Percentiles rank a stretch among this genome's conserved stretches.
Evolutionary conservation across 2,113 vertebrate genomes (phyloP).

Genomic region (Indicator maculatus): DNA sequence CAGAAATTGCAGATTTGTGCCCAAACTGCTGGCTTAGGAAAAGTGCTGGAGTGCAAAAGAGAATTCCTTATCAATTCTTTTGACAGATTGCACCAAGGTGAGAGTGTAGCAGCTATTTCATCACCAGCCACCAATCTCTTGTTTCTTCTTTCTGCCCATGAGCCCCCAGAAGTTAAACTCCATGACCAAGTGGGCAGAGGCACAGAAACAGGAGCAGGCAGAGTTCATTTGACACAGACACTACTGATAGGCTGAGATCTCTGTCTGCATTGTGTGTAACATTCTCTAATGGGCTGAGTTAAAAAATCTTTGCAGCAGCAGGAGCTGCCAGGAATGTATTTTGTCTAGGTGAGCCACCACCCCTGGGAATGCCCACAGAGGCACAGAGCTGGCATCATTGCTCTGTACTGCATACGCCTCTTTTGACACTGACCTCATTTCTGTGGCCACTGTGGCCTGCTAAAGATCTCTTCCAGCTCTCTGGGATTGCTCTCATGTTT

Average conservation of each 20-base stretch:
- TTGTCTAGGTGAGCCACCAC: background rate
- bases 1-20: background rate
- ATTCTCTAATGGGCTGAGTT: background rate
- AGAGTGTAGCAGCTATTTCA: background rate
- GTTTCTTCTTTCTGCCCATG: background rate
- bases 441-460: background rate
- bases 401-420: background rate
- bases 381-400: background rate
- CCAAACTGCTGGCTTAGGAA: background rate
- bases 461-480: background rate
- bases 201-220: background rate
- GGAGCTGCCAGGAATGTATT: background rate
- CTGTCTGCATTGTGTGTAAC: background rate
- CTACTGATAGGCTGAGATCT: too few relatives aligned
- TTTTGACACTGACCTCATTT: background rate
- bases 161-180: background rate
- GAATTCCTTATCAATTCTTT: background rate
- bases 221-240: background rate
- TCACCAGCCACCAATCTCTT: background rate
- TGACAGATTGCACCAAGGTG: background rate
- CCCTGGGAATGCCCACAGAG: background rate
- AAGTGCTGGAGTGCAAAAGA: background rate
- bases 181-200: background rate
- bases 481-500: background rate
- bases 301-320: fast-evolving